A percentile compares a stretch with the other conserved stretches of the same genome.
These are phyloP conservation scores for Rynchops niger DNA, from an alignment of 2,113 vertebrate genomes.

Conservation along the genomic window DNA sequence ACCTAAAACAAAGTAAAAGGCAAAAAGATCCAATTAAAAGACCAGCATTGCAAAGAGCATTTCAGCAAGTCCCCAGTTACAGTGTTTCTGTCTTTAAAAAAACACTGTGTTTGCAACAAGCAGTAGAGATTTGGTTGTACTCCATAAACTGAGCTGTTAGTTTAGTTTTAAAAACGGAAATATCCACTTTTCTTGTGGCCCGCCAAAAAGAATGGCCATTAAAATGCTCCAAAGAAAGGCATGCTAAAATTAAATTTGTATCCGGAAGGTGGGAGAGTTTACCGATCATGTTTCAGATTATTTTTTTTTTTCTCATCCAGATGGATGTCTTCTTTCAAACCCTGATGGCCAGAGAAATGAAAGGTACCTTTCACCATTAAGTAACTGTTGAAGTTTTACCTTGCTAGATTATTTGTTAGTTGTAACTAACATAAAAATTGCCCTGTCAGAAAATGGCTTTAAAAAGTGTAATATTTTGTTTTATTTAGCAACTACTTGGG, in stretches of 20 bases:
- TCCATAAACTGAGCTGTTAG: not conserved
- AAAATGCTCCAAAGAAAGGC: constrained; percentile 37
- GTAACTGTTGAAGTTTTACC: constrained; percentile 65
- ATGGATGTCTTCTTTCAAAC: constrained; percentile 56
- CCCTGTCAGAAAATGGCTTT: constrained; percentile 56
- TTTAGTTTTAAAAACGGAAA: constrained; percentile 41
- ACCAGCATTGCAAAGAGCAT: not conserved
- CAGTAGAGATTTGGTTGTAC: not conserved
- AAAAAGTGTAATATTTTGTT: constrained; percentile 73
- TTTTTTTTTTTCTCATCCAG: constrained; percentile 4
- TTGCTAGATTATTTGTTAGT: constrained; percentile 63
- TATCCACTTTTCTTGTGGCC: not conserved
- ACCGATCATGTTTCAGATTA: constrained; percentile 19
- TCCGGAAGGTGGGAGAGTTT: not conserved
- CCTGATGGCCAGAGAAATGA: constrained; percentile 48
- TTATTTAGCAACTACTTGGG: constrained; percentile 74
- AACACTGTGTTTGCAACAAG: not conserved
- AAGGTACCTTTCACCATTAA: constrained; percentile 58
- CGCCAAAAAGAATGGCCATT: not conserved
- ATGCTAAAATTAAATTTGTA: constrained; percentile 38
- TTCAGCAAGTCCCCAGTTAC: not conserved
- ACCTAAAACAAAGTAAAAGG: not conserved
- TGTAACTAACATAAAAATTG: constrained; percentile 70
- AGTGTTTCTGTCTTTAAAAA: not conserved
- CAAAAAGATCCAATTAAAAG: not conserved